Evolutionary conservation across 2,888 invertebrate genomes (phyloP).

Genomic region (Euproctis similis): DNA sequence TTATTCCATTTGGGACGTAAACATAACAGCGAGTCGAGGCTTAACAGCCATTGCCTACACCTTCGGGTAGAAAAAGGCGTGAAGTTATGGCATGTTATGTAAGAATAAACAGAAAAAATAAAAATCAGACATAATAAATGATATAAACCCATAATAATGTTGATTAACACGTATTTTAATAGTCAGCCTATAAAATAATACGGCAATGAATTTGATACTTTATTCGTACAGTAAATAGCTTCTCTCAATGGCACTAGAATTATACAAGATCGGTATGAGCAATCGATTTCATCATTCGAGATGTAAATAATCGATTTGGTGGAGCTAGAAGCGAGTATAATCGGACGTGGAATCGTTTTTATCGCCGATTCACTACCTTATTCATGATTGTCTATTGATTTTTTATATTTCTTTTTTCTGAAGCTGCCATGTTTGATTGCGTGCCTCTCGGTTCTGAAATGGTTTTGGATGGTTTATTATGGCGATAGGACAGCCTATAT

Average conservation of each 20-base stretch:
- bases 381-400: conserved; percentile 41
- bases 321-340: conserved; percentile 47
- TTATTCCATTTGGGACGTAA: too few relatives aligned
- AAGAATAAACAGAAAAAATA: too few relatives aligned
- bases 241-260: conserved; percentile 30
- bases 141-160: conserved; percentile 11
- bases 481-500: too few relatives aligned
- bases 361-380: conserved; percentile 49
- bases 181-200: conserved; percentile 22
- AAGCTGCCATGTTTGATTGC: conserved; percentile 19
- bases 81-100: too few relatives aligned
- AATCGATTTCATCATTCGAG: conserved; percentile 49
- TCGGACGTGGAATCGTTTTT: conserved; percentile 50
- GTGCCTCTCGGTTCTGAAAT: too few relatives aligned
- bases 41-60: too few relatives aligned
- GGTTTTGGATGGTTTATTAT: too few relatives aligned
- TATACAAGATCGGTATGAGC: conserved; percentile 51
- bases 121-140: too few relatives aligned
- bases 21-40: too few relatives aligned
- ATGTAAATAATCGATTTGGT: conserved; percentile 50
- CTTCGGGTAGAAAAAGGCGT: too few relatives aligned
- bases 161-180: conserved; percentile 18
- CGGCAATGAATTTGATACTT: conserved; percentile 26
- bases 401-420: conserved; percentile 36
- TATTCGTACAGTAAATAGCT: conserved; percentile 25